A percentile compares a stretch with the other conserved stretches of the same genome.
These are phyloP conservation scores for Cynopterus sphinx DNA, from an alignment of 2,797 vertebrate genomes.

Conservation along the genomic window DNA sequence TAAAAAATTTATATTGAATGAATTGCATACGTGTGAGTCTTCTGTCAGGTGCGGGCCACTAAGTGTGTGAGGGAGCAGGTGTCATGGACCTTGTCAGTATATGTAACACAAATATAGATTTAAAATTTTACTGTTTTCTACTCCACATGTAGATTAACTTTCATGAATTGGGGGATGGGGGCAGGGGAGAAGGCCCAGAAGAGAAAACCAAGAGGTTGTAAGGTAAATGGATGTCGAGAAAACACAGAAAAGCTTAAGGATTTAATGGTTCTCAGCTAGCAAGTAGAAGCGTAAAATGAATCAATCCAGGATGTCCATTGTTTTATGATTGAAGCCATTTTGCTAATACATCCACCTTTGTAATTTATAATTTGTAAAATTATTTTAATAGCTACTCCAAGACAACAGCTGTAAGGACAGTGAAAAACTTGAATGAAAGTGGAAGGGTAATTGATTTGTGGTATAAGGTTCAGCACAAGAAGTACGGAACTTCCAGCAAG, in stretches of 20 bases:
- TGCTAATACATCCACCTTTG: neutral
- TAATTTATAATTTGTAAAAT: neutral
- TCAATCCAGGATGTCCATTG: neutral
- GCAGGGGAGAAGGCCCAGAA: neutral
- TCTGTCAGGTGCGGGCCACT: neutral
- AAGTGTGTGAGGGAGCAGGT: neutral
- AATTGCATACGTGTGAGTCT: neutral
- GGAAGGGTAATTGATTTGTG: neutral
- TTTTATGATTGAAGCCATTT: neutral
- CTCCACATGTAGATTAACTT: neutral
- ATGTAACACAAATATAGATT: neutral
- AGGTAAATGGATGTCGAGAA: neutral
- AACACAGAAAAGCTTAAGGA: neutral
- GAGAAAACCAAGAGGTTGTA: neutral
- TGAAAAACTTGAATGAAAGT: neutral
- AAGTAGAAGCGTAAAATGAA: neutral
- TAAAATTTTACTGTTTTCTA: neutral
- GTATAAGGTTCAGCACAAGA: neutral
- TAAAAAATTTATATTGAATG: neutral
- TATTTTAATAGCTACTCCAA: neutral
- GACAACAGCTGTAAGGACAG: neutral
- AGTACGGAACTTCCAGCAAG: neutral
- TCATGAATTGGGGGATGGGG: neutral
- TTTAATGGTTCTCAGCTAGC: neutral
- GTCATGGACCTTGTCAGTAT: fast-evolving